Evolutionary conservation across 2,888 invertebrate species (phyloP).

Genomic region (Hemithea aestivaria): DNA sequence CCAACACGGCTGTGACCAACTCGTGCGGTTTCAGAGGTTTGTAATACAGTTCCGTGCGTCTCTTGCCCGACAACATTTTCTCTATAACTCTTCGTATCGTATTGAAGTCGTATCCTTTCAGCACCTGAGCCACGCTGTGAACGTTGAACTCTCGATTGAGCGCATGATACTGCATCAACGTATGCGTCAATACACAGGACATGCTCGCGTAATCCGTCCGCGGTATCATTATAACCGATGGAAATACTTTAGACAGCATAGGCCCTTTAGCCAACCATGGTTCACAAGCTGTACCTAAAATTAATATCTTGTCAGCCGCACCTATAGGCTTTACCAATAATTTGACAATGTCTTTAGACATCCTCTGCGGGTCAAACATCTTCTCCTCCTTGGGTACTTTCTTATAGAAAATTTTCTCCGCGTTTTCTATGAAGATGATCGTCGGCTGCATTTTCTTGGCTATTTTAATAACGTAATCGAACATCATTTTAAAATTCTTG

Average conservation of each 20-base stretch:
- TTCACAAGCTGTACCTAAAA: slow-evolving; percentile 83
- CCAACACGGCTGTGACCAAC: slow-evolving; percentile 65
- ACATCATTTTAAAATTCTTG: slow-evolving; percentile 82
- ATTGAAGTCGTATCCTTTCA: slow-evolving; percentile 75
- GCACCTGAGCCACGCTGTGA: slow-evolving; percentile 75
- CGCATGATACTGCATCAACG: slow-evolving; percentile 79
- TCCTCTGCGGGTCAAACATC: slow-evolving; percentile 82
- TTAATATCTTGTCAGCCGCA: slow-evolving; percentile 81
- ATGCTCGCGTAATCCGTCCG: slow-evolving; percentile 80
- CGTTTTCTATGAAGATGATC: slow-evolving; percentile 83
- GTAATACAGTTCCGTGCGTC: slow-evolving; percentile 73
- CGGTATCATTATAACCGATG: slow-evolving; percentile 76
- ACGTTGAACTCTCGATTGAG: slow-evolving; percentile 79
- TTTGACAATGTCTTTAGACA: slow-evolving; percentile 84
- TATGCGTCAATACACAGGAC: slow-evolving; percentile 72
- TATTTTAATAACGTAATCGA: slow-evolving; percentile 83
- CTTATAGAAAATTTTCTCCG: slow-evolving; percentile 84
- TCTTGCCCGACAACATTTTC: slow-evolving; percentile 59
- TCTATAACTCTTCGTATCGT: slow-evolving; percentile 64
- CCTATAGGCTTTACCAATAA: slow-evolving; percentile 83
- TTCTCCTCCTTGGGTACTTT: slow-evolving; percentile 82
- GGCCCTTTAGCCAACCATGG: slow-evolving; percentile 81
- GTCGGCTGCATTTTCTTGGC: slow-evolving; percentile 84
- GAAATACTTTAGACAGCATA: slow-evolving; percentile 76
- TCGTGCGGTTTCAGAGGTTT: slow-evolving; percentile 75